Percentiles rank a stretch among this genome's conserved stretches.
Conservation (phyloP, 2,888 invertebrate genomes). For the Tinea pellionella region DNA sequence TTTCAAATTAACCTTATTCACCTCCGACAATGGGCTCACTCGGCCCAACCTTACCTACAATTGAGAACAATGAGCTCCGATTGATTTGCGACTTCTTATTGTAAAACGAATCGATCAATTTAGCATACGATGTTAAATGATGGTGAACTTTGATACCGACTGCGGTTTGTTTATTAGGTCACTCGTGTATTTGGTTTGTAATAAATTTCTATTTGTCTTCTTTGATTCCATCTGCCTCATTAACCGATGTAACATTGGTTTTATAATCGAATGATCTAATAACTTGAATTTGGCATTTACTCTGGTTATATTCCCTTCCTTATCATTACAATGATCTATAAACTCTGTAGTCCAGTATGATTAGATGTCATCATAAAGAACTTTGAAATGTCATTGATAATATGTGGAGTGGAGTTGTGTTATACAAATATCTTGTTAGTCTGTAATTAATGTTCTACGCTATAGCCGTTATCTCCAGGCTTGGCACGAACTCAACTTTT, state of each 20-base stretch:
- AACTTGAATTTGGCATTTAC: too few relatives aligned
- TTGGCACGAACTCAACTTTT: neutral
- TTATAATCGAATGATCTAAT: too few relatives aligned
- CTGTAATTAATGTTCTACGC: neutral
- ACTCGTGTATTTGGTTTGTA: neutral
- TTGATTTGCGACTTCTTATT: neutral
- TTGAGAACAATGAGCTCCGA: constrained; percentile 1
- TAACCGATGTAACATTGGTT: too few relatives aligned
- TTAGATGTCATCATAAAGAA: too few relatives aligned
- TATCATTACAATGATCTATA: too few relatives aligned
- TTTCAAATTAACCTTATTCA: constrained; percentile 4
- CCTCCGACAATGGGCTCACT: constrained; percentile 1
- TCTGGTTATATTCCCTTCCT: too few relatives aligned
- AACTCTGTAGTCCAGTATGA: too few relatives aligned
- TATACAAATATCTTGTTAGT: neutral
- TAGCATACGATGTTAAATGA: neutral
- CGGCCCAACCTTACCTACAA: constrained; percentile 1
- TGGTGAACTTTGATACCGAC: neutral
- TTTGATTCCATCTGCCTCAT: too few relatives aligned
- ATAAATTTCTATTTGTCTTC: neutral
- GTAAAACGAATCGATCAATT: neutral
- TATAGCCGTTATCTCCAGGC: neutral
- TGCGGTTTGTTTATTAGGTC: neutral
- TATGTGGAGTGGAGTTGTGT: too few relatives aligned
- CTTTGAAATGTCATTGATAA: too few relatives aligned